phyloP scores from a whole-genome alignment of 2,888 invertebrate genomes.

The Agrochola lota region DNA sequence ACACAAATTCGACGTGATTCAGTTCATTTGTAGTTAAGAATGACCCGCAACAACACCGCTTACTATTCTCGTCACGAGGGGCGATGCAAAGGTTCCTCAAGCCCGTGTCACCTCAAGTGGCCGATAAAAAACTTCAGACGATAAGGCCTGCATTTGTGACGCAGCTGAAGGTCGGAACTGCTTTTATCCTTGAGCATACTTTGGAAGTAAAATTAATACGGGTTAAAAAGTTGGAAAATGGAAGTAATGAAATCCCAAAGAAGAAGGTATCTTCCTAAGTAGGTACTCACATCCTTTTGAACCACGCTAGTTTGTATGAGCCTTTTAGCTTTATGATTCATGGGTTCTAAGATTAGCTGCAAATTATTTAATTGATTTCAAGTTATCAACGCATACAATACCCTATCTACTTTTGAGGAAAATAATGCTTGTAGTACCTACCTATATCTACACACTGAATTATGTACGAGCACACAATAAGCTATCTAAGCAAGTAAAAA shows the following conservation, averaged over 20 bases:
- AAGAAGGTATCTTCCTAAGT: not conserved
- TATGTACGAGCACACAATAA: not conserved
- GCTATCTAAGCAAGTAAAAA: not conserved
- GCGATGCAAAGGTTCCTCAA: conserved; percentile 33
- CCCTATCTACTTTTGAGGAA: not conserved
- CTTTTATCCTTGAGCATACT: conserved; percentile 6
- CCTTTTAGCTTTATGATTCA: not conserved
- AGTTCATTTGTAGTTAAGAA: conserved; percentile 40
- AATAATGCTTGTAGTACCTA: too few species aligned
- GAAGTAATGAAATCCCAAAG: not conserved
- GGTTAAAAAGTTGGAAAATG: not conserved
- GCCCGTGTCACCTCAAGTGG: conserved; percentile 23
- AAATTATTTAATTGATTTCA: not conserved
- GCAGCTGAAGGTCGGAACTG: not conserved
- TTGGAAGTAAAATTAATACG: not conserved
- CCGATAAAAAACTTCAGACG: conserved; percentile 29
- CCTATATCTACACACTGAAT: not conserved
- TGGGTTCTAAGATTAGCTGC: not conserved
- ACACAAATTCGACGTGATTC: conserved; percentile 40
- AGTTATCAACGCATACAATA: not conserved
- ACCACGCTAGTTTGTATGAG: not conserved
- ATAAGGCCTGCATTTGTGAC: conserved; percentile 24
- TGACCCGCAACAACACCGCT: conserved; percentile 34
- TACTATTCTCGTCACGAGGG: conserved; percentile 34
- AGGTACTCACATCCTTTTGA: not conserved